These are phyloP conservation scores for Phrynocephalus versicolor DNA, from an alignment of 2,113 vertebrate species.

Conservation along the genomic window DNA sequence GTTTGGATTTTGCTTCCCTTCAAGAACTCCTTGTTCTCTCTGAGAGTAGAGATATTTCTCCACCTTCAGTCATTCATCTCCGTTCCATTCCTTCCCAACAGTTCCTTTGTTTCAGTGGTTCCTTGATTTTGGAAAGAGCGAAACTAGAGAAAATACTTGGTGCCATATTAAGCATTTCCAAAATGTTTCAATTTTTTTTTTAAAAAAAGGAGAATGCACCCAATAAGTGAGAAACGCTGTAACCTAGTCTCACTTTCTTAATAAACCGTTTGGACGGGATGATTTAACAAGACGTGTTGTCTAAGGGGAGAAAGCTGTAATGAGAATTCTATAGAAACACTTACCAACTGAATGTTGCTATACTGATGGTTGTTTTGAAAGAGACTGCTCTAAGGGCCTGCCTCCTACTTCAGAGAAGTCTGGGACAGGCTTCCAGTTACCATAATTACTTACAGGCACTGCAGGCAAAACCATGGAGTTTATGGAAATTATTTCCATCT, in stretches of 20 bases:
- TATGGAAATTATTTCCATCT: conserved; percentile 53
- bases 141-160: neutral
- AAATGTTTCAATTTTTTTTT: too few relatives aligned
- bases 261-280: neutral
- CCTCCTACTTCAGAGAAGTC: neutral
- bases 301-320: neutral
- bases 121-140: neutral
- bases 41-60: neutral
- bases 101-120: neutral
- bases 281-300: neutral
- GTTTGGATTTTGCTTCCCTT: neutral
- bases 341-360: conserved; percentile 2
- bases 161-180: too few relatives aligned
- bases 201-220: too few relatives aligned
- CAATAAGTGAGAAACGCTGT: neutral
- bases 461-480: conserved; percentile 29
- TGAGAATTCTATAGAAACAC: neutral
- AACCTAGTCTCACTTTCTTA: neutral
- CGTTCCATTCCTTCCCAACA: neutral
- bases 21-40: neutral
- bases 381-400: conserved; percentile 28
- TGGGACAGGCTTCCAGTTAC: conserved; percentile 3
- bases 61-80: neutral
- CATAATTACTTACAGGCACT: conserved; percentile 43
- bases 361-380: neutral